These are phyloP conservation scores for Panagrolaimus sp. DNA, from an alignment of 1,140 invertebrate species.

Conservation along the genomic window DNA sequence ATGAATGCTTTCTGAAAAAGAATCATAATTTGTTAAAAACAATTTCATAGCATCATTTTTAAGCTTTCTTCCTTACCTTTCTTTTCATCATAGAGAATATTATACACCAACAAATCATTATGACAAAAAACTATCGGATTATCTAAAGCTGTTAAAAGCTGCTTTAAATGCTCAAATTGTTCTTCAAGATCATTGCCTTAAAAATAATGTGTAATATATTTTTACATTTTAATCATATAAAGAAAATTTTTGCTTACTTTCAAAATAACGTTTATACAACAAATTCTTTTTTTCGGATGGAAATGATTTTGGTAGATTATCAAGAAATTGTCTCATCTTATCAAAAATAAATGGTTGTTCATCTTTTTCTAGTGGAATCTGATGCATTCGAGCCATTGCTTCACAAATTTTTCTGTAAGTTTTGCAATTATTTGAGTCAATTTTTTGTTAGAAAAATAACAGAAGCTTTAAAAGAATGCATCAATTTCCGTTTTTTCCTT, in stretches of 20 bases:
- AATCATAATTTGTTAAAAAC: too few relatives aligned
- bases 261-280: constrained; percentile 12
- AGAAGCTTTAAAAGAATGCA: too few relatives aligned
- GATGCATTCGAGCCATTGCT: constrained; percentile 73
- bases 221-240: constrained; percentile 8
- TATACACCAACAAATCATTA: constrained; percentile 90
- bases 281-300: constrained; percentile 59
- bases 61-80: constrained; percentile 59
- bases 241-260: constrained; percentile 13
- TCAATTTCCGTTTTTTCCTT: background rate
- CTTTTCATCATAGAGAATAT: constrained; percentile 76
- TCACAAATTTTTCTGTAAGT: constrained; percentile 66
- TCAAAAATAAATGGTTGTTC: constrained; percentile 67
- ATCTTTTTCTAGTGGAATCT: constrained; percentile 53
- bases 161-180: constrained; percentile 30
- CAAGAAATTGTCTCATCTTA: constrained; percentile 70
- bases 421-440: background rate
- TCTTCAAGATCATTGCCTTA: constrained; percentile 22
- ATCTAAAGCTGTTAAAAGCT: constrained; percentile 66
- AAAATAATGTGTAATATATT: constrained; percentile 14
- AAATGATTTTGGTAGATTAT: constrained; percentile 59
- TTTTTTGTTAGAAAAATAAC: background rate
- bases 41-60: too few relatives aligned
- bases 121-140: constrained; percentile 85
- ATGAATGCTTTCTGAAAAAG: constrained; percentile 64